Evolutionary conservation across 2,113 vertebrate genomes (phyloP), one percentile per base, ranked within the genome.

Genomic region (Brevimyrus niger): DNA sequence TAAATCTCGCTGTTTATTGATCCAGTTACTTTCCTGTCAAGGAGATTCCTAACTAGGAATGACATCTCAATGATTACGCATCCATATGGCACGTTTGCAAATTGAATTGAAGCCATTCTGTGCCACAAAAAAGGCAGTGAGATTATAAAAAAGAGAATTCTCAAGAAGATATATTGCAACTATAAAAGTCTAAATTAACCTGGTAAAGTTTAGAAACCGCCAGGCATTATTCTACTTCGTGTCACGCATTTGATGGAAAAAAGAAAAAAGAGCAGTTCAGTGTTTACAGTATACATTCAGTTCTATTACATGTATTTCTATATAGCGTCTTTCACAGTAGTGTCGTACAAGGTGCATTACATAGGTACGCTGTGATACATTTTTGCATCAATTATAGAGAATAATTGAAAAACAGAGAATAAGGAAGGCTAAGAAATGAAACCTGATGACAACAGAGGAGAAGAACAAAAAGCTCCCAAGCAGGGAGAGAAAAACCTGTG

Each of bases 11-110:
- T 84, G 82, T 84, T 84, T 84, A 84, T 84, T 84, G 82, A 84
- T 84, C 82, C 82, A 84, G 46, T 19, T 84, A 84, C 82, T 84
- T 84, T 84, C 19, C 82, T 84, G 82, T 84, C 82, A 84, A 84
- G 82, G 46, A 46, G 42, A 47, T 44, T 9, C 82, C 82, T 84
- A 84, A 84, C 82, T 44, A 84, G 82, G 82, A 84, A 23, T 84
- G 82, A n/a, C 38, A 84, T 84, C 38, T 84, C 82, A 84, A 84
- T 46, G 38, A 46, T 84, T 84, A 84, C 19, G 44, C 82, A 84
- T 47, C 82, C 44, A 84, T 84, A 47, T 47, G 38, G 44, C 15
- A 46, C 82, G 17, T 47, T n/a, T 44, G 82, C 44, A 84, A 84
- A 84, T 84, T 84, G 38, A 84, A 84, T 84, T 23, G 44, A 46